Conservation (phyloP, 1,140 invertebrate species). For the Drosophila obscura region DNA sequence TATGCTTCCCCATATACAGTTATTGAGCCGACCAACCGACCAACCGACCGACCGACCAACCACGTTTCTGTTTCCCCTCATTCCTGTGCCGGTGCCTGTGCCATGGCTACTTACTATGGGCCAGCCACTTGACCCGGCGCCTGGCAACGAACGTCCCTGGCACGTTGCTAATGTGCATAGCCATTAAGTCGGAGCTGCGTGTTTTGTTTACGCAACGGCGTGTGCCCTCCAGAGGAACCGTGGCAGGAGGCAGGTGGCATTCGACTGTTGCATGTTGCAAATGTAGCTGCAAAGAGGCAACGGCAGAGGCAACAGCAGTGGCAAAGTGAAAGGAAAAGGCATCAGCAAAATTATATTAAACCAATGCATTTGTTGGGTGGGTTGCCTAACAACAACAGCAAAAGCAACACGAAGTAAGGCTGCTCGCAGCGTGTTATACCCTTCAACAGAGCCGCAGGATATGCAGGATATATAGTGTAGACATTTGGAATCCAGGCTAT, state of each 20-base stretch:
- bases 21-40: slow-evolving; percentile 54
- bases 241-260: slow-evolving; percentile 15
- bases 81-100: no score
- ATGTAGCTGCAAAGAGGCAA: slow-evolving; percentile 22
- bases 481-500: no score
- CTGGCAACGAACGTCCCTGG: slow-evolving; percentile 47
- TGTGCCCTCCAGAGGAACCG: slow-evolving; percentile 10
- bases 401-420: slow-evolving; percentile 33
- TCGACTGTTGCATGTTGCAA: slow-evolving; percentile 65
- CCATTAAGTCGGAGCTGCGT: slow-evolving; percentile 77
- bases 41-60: slow-evolving; percentile 20
- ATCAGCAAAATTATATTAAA: slow-evolving; percentile 61
- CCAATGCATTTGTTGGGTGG: slow-evolving; percentile 24
- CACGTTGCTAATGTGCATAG: slow-evolving; percentile 79
- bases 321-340: slow-evolving; percentile 22
- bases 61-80: slow-evolving; percentile 14
- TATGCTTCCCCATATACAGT: slow-evolving; percentile 59
- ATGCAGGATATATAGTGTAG: no score
- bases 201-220: slow-evolving; percentile 80
- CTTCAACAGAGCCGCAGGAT: no score
- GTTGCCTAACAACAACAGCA: slow-evolving; percentile 56
- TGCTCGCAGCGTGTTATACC: no score
- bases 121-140: slow-evolving; percentile 61
- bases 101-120: slow-evolving; percentile 18
- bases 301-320: slow-evolving; percentile 11